These are phyloP conservation scores for Thaumatotibia leucotreta DNA, from an alignment of 1,140 invertebrate species.

Conservation along the genomic window DNA sequence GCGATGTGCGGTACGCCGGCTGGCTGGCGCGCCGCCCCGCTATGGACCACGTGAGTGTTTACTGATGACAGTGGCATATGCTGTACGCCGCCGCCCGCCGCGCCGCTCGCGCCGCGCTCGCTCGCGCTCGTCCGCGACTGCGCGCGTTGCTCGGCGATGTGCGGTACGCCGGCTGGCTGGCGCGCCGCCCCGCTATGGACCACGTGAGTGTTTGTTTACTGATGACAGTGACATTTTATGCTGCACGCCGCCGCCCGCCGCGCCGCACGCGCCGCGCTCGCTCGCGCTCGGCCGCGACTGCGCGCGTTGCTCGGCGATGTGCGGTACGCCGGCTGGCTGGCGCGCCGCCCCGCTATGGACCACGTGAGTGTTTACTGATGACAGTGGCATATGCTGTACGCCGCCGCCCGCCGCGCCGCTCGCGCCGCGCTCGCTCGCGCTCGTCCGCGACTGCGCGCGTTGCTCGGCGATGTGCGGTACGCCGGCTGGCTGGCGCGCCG, in stretches of 20 bases:
- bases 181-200: constrained; percentile 75
- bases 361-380: constrained; percentile 47
- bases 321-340: constrained; percentile 95
- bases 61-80: too few relatives aligned
- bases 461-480: constrained; percentile 89
- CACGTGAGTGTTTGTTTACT: constrained; percentile 37
- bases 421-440: constrained; percentile 80
- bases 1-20: constrained; percentile 93
- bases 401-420: constrained; percentile 83
- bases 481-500: constrained; percentile 94
- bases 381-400: too few relatives aligned
- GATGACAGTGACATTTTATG: too few relatives aligned
- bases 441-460: constrained; percentile 83
- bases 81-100: constrained; percentile 88
- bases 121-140: constrained; percentile 82
- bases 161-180: constrained; percentile 95
- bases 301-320: constrained; percentile 87
- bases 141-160: constrained; percentile 87
- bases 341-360: constrained; percentile 75
- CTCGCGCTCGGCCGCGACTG: constrained; percentile 83
- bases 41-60: constrained; percentile 51
- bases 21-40: constrained; percentile 86
- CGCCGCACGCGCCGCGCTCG: constrained; percentile 81
- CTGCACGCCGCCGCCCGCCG: constrained; percentile 88
- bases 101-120: constrained; percentile 81